Conservation (phyloP, 2,888 invertebrate species). For the Torymus aiolomorphi region DNA sequence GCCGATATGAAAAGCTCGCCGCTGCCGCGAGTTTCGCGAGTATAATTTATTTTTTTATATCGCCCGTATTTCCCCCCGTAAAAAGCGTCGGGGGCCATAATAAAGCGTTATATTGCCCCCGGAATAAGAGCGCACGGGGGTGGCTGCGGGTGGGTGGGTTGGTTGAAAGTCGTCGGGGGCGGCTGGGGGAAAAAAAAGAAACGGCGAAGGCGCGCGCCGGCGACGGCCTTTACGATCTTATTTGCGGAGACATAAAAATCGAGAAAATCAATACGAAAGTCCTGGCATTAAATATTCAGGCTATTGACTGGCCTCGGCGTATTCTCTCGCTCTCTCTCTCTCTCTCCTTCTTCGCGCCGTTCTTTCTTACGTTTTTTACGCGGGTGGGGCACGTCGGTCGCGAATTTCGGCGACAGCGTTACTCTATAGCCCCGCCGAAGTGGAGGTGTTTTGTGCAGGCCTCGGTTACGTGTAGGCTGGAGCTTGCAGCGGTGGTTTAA, state of each 20-base stretch:
- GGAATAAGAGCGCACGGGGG: conserved; percentile 45
- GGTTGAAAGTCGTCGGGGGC: conserved; percentile 21
- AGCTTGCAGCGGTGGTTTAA: no score
- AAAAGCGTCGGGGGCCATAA: conserved; percentile 71
- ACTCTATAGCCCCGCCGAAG: no score
- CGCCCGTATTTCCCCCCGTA: conserved; percentile 68
- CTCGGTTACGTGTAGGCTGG: no score
- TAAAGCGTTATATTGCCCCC: conserved; percentile 74
- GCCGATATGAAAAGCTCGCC: conserved; percentile 59
- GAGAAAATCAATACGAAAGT: conserved; percentile 75
- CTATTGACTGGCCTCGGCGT: conserved; percentile 69
- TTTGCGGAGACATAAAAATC: conserved; percentile 75
- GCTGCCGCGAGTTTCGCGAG: conserved; percentile 57
- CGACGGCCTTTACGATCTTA: conserved; percentile 72
- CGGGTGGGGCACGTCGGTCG: no score
- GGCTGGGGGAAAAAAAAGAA: conserved; percentile 67
- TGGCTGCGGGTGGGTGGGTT: conserved; percentile 56
- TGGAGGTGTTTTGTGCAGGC: no score
- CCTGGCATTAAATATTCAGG: conserved; percentile 75
- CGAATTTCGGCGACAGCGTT: no score
- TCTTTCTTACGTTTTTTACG: no score
- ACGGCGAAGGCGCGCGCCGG: conserved; percentile 61
- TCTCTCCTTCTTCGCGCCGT: background rate
- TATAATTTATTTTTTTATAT: conserved; percentile 69
- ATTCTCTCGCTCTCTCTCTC: conserved; percentile 2